These are phyloP conservation scores for Epicampocera succincta DNA, from an alignment of 2,888 invertebrate genomes.

Conservation along the genomic window DNA sequence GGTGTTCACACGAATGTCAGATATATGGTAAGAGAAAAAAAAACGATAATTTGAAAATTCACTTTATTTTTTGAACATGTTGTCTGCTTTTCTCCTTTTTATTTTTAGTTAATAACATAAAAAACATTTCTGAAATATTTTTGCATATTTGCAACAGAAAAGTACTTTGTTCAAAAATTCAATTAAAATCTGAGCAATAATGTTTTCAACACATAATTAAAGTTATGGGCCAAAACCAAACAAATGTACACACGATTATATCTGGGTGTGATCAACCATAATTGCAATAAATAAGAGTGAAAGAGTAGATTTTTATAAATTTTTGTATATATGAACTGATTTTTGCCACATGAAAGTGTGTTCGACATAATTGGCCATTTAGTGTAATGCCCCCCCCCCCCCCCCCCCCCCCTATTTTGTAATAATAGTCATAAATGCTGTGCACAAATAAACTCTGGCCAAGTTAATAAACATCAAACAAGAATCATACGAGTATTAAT, in stretches of 20 bases:
- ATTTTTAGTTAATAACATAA: neutral
- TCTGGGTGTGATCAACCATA: slow-evolving; percentile 33
- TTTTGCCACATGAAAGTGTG: slow-evolving; percentile 2
- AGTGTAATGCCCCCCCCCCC: slow-evolving; percentile 15
- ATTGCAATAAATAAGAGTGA: slow-evolving; percentile 39
- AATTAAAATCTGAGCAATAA: slow-evolving; percentile 41
- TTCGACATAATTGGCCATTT: slow-evolving; percentile 47
- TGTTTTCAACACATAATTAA: slow-evolving; percentile 36
- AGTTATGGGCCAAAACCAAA: neutral
- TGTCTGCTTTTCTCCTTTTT: too few relatives aligned
- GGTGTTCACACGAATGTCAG: too few relatives aligned
- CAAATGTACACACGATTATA: neutral
- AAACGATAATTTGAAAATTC: too few relatives aligned
- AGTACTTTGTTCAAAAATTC: slow-evolving; percentile 45
- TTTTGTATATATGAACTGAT: neutral
- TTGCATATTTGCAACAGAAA: neutral
- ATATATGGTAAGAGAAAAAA: too few relatives aligned
- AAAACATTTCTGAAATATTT: neutral
- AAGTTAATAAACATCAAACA: slow-evolving; percentile 42
- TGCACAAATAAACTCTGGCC: slow-evolving; percentile 4
- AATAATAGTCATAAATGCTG: neutral
- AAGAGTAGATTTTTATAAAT: neutral
- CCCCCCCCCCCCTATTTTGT: too few relatives aligned
- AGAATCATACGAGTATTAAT: neutral
- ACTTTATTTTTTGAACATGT: too few relatives aligned